Percentiles rank a stretch among this genome's conserved stretches.
These are phyloP conservation scores for Lates japonicus DNA, from an alignment of 2,797 vertebrate genomes.

Conservation along the genomic window DNA sequence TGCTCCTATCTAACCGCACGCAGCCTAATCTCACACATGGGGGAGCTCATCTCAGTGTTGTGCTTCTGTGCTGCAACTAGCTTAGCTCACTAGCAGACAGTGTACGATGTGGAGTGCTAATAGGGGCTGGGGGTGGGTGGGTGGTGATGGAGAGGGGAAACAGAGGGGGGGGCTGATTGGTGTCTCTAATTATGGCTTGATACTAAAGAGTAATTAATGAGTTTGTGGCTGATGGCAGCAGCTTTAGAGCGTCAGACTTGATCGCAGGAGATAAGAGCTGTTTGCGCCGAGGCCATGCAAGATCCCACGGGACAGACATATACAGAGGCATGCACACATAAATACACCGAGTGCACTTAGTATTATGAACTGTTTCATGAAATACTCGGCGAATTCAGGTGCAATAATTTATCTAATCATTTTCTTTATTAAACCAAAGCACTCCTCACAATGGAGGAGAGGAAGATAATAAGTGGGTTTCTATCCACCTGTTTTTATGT, in stretches of 20 bases:
- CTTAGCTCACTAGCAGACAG: constrained; percentile 66
- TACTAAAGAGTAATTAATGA: constrained; percentile 89
- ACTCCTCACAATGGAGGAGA: not conserved
- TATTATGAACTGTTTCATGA: constrained; percentile 33
- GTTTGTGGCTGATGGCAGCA: constrained; percentile 84
- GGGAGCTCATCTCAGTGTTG: constrained; percentile 66
- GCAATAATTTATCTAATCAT: constrained; percentile 21
- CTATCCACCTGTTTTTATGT: not conserved
- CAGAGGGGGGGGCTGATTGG: constrained; percentile 80
- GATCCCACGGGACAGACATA: constrained; percentile 65
- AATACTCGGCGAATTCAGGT: constrained; percentile 36
- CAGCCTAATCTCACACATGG: constrained; percentile 78
- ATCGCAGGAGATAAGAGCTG: constrained; percentile 81
- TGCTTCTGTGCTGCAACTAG: constrained; percentile 56
- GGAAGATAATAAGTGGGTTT: not conserved
- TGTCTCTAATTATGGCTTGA: constrained; percentile 87
- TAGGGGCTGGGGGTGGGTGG: constrained; percentile 52
- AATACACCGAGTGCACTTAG: constrained; percentile 33
- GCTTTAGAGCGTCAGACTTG: constrained; percentile 80
- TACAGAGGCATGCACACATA: constrained; percentile 43
- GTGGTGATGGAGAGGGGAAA: constrained; percentile 14
- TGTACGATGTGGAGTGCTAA: constrained; percentile 72
- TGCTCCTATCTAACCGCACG: constrained; percentile 56
- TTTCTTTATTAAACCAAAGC: constrained; percentile 16
- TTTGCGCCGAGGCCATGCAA: constrained; percentile 71